Evolutionary conservation across 2,113 vertebrate species (phyloP).

Genomic region (Psittacus erithacus): DNA sequence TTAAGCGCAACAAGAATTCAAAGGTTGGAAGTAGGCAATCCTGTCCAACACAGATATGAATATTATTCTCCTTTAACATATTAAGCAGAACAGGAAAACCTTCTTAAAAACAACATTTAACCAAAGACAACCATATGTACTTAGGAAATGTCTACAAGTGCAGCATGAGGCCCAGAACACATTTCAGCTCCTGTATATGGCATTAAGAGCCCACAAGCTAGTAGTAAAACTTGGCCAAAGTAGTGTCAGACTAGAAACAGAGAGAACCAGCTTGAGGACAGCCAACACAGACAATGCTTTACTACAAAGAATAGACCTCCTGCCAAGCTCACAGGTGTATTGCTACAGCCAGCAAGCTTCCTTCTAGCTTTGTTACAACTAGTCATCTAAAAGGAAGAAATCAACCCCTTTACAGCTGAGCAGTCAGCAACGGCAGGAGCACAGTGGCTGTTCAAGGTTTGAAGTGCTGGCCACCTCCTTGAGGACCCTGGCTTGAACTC

Average conservation of each 20-base stretch:
- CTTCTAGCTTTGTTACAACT: not conserved
- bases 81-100: not conserved
- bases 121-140: rapidly evolving
- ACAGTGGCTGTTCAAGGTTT: not conserved
- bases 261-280: not conserved
- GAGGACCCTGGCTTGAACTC: not conserved
- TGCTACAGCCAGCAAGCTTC: not conserved
- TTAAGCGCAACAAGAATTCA: not conserved
- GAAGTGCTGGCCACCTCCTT: not conserved
- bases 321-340: not conserved
- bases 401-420: not conserved
- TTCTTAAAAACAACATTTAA: not conserved
- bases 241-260: not conserved
- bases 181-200: not conserved
- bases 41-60: not conserved
- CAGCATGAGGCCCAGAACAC: not conserved
- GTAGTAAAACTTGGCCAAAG: not conserved
- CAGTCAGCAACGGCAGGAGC: not conserved
- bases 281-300: not conserved
- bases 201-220: not conserved
- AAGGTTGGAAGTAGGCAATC: not conserved
- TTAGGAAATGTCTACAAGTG: not conserved
- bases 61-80: not conserved
- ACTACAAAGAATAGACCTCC: not conserved
- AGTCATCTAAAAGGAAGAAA: not conserved